Evolutionary conservation across 2,113 vertebrate genomes (phyloP).

Genomic region (Campylorhamphus procurvoides): DNA sequence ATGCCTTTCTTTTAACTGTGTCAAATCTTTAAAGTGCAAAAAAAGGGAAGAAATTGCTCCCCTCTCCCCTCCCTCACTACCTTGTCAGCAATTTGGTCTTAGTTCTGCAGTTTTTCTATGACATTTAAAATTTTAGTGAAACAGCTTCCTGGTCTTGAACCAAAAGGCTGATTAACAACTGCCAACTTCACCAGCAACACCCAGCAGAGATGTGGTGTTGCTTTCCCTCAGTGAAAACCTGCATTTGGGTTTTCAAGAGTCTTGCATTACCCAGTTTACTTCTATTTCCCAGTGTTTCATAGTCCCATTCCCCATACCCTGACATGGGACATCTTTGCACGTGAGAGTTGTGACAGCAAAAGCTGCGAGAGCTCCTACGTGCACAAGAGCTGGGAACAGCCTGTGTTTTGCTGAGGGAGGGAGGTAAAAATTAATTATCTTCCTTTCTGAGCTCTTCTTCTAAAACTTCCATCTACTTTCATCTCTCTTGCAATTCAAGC

Average conservation of each 20-base stretch:
- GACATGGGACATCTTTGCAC: not conserved
- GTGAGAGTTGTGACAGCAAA: not conserved
- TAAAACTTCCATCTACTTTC: accelerated
- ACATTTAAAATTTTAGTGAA: not conserved
- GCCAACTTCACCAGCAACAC: not conserved
- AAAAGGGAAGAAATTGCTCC: not conserved
- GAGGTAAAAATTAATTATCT: not conserved
- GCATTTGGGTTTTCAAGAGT: not conserved
- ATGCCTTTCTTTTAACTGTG: not conserved
- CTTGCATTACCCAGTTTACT: not conserved
- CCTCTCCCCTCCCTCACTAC: not conserved
- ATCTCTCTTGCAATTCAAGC: not conserved
- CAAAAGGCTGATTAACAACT: not conserved
- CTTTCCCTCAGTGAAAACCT: not conserved
- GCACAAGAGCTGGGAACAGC: not conserved
- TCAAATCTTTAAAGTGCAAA: not conserved
- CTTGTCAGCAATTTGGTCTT: not conserved
- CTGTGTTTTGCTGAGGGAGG: not conserved
- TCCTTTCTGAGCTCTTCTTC: not conserved
- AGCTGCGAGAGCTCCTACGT: not conserved
- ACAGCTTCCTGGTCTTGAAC: not conserved
- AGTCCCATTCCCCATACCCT: too few species aligned
- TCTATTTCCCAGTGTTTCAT: not conserved
- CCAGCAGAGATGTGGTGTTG: not conserved
- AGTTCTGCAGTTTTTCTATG: not conserved